These are phyloP conservation scores for Meda fulgida DNA, from an alignment of 2,797 vertebrate genomes.

Conservation along the genomic window DNA sequence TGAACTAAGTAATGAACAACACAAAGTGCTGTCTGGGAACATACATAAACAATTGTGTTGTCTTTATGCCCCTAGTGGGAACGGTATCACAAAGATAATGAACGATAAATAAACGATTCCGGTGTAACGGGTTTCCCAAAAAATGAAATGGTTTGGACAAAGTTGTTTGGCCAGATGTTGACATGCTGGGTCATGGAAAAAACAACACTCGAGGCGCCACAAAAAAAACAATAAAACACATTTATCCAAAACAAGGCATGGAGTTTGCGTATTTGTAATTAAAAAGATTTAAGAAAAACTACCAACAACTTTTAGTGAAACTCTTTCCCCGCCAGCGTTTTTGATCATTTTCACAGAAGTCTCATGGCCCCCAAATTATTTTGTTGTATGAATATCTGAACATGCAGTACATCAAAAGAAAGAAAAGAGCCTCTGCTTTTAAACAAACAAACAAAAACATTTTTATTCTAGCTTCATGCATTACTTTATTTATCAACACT, in stretches of 20 bases:
- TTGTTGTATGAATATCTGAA: no score
- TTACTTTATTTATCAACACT: no score
- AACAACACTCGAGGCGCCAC: background rate
- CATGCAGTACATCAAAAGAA: no score
- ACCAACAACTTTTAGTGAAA: background rate
- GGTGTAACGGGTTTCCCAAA: background rate
- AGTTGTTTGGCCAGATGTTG: background rate
- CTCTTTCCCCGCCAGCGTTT: no score
- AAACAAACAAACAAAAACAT: no score
- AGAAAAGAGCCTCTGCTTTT: no score
- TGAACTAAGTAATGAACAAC: background rate
- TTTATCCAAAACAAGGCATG: background rate
- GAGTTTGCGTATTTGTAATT: background rate
- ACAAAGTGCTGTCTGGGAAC: background rate
- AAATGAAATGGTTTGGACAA: conserved; percentile 1
- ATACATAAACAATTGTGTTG: background rate
- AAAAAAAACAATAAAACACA: background rate
- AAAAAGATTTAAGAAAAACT: background rate
- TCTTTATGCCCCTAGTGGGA: background rate
- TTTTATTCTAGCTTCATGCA: no score
- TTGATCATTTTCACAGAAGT: no score
- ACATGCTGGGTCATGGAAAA: background rate
- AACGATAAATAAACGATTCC: background rate
- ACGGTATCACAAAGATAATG: background rate
- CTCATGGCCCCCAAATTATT: no score